These are phyloP conservation scores for Pantherophis alleghaniensis DNA, from an alignment of 2,797 vertebrate genomes.

Conservation along the genomic window DNA sequence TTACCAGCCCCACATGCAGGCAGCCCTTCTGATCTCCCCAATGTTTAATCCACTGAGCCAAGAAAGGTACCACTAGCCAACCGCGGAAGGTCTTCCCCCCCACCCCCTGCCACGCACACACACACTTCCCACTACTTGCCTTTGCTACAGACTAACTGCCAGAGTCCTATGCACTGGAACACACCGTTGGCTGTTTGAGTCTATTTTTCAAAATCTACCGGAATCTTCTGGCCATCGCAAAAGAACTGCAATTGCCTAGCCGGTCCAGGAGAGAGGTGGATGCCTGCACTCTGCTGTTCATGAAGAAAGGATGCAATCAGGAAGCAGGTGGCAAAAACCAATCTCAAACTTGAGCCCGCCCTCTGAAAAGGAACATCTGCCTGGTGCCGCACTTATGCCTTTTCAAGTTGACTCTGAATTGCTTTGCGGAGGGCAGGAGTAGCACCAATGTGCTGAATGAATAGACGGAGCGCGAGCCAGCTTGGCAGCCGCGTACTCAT, in stretches of 20 bases:
- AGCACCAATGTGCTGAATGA: neutral
- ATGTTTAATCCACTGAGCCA: conserved; percentile 66
- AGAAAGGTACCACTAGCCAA: conserved; percentile 65
- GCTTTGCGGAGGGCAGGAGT: conserved; percentile 44
- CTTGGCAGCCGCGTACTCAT: conserved; percentile 48
- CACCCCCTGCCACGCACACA: neutral
- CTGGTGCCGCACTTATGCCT: conserved; percentile 62
- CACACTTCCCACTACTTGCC: conserved; percentile 53
- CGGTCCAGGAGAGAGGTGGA: conserved; percentile 64
- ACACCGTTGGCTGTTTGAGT: conserved; percentile 35
- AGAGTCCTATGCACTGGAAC: conserved; percentile 60
- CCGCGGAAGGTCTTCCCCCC: conserved; percentile 16
- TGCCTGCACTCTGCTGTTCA: conserved; percentile 64
- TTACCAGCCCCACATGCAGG: conserved; percentile 53
- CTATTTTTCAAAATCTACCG: conserved; percentile 66
- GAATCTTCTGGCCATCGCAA: conserved; percentile 65
- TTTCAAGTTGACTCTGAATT: conserved; percentile 56
- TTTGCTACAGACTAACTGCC: conserved; percentile 65
- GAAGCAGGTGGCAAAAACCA: conserved; percentile 71
- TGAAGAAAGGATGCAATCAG: conserved; percentile 64
- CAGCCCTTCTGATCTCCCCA: conserved; percentile 72
- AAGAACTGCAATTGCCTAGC: conserved; percentile 70
- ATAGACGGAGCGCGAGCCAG: conserved; percentile 34
- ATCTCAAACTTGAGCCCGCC: conserved; percentile 61
- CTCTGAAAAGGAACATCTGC: conserved; percentile 55